Evolutionary conservation across 2,888 invertebrate species (phyloP), one percentile per base, ranked within the genome.

Genomic region (Leptinotarsa rubiginosa): DNA sequence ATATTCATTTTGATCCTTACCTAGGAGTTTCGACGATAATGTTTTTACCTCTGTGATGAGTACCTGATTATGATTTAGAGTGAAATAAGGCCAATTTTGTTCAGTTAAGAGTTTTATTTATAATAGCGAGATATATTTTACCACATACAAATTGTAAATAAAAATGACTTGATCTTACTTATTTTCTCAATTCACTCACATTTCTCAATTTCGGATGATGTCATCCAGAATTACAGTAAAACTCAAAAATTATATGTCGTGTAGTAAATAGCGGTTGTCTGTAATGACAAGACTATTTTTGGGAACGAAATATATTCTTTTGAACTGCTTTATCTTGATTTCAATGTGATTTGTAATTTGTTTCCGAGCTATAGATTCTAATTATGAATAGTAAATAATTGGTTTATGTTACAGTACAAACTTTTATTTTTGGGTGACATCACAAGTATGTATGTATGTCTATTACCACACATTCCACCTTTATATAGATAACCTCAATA

Each of bases 1-100:
- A 3, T 12, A 41, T 22, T 20, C 16, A 66, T 74, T 62, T 49
- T 73, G 62, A 59, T 47, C 20, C 49, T 25, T 31, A 31, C 67
- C 18, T 31, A 59, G 25, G 41, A 16, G 54, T 59, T 47, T 65
- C n/a, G 25, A 18, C 10, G 56, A 76, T 78, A 75, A 72, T 74
- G 74, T 73, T 69, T 76, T 82, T 77, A 78, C 79, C 82, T 79
- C 81, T 78, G 80, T 76, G 79, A 77, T 67, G 78, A 78, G 83
- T 83, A 84, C 84, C 84, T 84, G 83, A 83, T 83, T 80, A 80
- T 79, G 76, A 80, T 81, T 82, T 76, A 77, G 77, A 70, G 72
- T 79, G 69, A 68, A 71, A 75, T 72, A 74, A 74, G 65, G 50
- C 70, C 69, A 72, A 70, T 75, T 75, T 69, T 74, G 75, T 73